Evolutionary conservation across 2,113 vertebrate genomes (phyloP), one percentile per base, ranked within the genome.

Genomic region (Scomber scombrus): DNA sequence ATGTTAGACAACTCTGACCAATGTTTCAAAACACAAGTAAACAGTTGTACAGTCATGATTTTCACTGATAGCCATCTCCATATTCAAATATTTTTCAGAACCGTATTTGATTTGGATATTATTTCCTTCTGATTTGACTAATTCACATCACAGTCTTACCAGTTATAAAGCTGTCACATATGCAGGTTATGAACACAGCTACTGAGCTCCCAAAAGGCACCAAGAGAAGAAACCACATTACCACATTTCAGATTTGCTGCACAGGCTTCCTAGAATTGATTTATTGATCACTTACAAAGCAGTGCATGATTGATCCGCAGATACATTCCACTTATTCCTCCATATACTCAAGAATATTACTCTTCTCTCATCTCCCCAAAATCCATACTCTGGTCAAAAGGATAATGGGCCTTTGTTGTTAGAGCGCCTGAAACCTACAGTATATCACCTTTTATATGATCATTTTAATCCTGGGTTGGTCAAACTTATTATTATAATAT

Each of bases 221-320:
- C 58, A 14, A 49, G 65, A 76, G 29, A 47, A 75, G 19, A 78
- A 62, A 68, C 12, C 11, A 49, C 64, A 67, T 80, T 56, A 49
- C 45, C 61, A 45, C 65, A 57, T 63, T 79, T 82, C 51, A 50
- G 47, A 65, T 80, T 75, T 65, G 57, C 75, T 78, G 66, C 52
- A 73, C 72, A 71, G 46, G 51, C 45, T 78, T 83, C n/a, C 68
- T 56, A 26, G 14, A 56, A 64, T 72, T 79, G 56, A 85, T 85
- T 89, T 82, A 89, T 79, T 75, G 84, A 90, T 89, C 47, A 75
- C n/a, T 34, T 45, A n/a, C 70, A 73, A 85, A 86, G 76, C 69
- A 34, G 18, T 23, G 69, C 64, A 62, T 8, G 19, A 19, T 70
- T 81, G 14, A 64, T 78, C 21, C 34, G 14, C 18, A 19, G 21